Percentiles rank a stretch among this genome's conserved stretches.
Evolutionary conservation across 2,113 vertebrate genomes (phyloP).

Genomic region (Mesocricetus auratus): DNA sequence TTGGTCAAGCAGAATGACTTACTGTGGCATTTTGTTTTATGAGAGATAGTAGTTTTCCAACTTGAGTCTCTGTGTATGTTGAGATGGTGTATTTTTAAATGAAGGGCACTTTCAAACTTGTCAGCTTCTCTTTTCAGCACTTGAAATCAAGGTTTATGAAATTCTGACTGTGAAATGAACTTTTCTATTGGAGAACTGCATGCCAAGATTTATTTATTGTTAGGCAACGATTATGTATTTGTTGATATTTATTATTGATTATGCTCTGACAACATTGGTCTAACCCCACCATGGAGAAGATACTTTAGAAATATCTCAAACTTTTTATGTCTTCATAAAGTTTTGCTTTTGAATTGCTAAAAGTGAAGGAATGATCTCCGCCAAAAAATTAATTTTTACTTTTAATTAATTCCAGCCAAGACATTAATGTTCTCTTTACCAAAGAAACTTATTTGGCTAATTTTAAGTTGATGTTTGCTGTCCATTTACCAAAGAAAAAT

Average conservation of each 20-base stretch:
- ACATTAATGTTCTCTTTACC: slow-evolving; percentile 76
- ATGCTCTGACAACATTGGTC: slow-evolving; percentile 55
- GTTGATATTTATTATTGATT: slow-evolving; percentile 65
- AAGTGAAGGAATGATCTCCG: slow-evolving; percentile 47
- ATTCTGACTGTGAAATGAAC: slow-evolving; percentile 77
- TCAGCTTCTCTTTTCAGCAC: slow-evolving; percentile 75
- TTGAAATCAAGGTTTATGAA: slow-evolving; percentile 79
- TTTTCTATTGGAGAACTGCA: slow-evolving; percentile 76
- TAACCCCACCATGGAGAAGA: slow-evolving; percentile 62
- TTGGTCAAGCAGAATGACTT: slow-evolving; percentile 73
- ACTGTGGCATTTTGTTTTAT: slow-evolving; percentile 73
- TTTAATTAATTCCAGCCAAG: slow-evolving; percentile 75
- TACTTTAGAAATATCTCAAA: slow-evolving; percentile 70
- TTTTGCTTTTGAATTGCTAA: slow-evolving; percentile 69
- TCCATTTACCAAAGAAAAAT: slow-evolving; percentile 80
- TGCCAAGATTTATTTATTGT: slow-evolving; percentile 79
- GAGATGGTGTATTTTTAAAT: slow-evolving; percentile 74
- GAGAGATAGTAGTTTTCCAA: slow-evolving; percentile 74
- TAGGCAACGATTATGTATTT: slow-evolving; percentile 72
- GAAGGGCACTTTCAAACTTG: slow-evolving; percentile 81
- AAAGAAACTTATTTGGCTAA: slow-evolving; percentile 81
- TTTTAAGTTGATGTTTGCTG: slow-evolving; percentile 74
- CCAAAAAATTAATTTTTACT: slow-evolving; percentile 64
- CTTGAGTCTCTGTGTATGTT: slow-evolving; percentile 74
- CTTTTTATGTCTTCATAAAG: slow-evolving; percentile 62